Conservation (phyloP, 2,888 invertebrate genomes). For the Acanthopleura granulata region DNA sequence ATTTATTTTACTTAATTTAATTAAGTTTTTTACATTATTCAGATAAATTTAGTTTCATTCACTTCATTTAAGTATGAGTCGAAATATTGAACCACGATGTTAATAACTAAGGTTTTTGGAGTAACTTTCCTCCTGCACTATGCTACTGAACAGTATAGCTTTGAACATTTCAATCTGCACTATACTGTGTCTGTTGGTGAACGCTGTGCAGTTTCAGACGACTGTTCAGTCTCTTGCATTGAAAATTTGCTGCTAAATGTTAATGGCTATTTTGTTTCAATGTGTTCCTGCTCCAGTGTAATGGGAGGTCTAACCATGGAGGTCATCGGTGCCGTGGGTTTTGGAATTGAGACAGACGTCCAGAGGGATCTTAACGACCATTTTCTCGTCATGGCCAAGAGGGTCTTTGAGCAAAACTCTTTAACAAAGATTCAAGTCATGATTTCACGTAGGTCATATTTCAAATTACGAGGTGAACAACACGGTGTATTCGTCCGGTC, state of each 20-base stretch:
- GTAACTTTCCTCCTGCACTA: no score
- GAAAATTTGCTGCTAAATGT: background rate
- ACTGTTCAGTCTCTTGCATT: background rate
- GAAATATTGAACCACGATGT: no score
- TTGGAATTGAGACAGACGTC: background rate
- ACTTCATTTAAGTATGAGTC: no score
- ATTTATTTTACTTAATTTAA: no score
- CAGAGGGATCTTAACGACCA: background rate
- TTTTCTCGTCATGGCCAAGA: background rate
- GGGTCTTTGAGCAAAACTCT: background rate
- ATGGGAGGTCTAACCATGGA: background rate
- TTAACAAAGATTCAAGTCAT: background rate
- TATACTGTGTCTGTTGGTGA: background rate
- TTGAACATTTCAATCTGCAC: background rate
- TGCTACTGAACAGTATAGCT: background rate
- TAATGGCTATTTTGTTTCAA: background rate
- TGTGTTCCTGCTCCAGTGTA: background rate
- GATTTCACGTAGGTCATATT: background rate
- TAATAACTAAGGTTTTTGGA: no score
- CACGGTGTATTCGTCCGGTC: no score
- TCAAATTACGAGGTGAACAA: no score
- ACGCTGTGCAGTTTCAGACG: background rate
- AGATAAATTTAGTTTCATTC: no score
- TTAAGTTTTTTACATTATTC: no score
- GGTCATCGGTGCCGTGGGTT: background rate